Conservation (phyloP, 35 echinoderm and acorn worm genomes). For the Lytechinus variegatus region DNA sequence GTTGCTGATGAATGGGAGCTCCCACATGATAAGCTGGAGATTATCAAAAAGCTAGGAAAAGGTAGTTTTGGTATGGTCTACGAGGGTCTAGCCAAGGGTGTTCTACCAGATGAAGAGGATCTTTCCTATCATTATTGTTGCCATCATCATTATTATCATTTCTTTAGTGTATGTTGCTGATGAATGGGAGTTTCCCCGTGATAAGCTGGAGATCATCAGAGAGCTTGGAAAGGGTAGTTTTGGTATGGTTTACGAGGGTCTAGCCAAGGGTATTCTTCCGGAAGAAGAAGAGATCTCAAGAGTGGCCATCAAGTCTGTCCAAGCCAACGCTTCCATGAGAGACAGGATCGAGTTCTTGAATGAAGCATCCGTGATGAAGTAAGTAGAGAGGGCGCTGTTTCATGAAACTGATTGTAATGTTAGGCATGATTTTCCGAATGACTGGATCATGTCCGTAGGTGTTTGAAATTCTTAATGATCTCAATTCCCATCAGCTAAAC, state of each 20-base stretch:
- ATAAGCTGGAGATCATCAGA: slow-evolving; percentile 77
- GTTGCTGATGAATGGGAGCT: slow-evolving; percentile 95
- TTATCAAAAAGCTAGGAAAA: slow-evolving; percentile 87
- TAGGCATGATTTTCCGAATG: no score
- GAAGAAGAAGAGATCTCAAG: slow-evolving; percentile 69
- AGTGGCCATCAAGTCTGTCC: slow-evolving; percentile 94
- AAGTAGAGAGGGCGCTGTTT: slow-evolving; percentile 30
- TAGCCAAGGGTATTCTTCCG: slow-evolving; percentile 68
- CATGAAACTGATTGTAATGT: no score
- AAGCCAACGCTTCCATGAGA: slow-evolving; percentile 96
- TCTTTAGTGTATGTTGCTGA: slow-evolving; percentile 93
- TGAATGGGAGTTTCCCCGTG: slow-evolving; percentile 88
- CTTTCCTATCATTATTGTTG: no score
- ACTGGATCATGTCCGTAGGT: no score
- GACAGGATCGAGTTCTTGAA: slow-evolving; percentile 98
- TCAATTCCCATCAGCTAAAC: no score
- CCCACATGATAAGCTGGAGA: slow-evolving; percentile 76
- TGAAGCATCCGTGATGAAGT: slow-evolving; percentile 97
- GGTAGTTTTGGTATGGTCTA: slow-evolving; percentile 98
- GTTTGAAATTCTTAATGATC: no score
- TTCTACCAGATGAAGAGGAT: slow-evolving; percentile 70
- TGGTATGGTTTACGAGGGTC: slow-evolving; percentile 94
- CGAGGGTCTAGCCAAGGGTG: slow-evolving; percentile 72
- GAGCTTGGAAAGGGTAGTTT: slow-evolving; percentile 93
- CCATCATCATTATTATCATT: neutral